phyloP scores from a whole-genome alignment of 2,113 vertebrate genomes.

The Gobio gobio region DNA sequence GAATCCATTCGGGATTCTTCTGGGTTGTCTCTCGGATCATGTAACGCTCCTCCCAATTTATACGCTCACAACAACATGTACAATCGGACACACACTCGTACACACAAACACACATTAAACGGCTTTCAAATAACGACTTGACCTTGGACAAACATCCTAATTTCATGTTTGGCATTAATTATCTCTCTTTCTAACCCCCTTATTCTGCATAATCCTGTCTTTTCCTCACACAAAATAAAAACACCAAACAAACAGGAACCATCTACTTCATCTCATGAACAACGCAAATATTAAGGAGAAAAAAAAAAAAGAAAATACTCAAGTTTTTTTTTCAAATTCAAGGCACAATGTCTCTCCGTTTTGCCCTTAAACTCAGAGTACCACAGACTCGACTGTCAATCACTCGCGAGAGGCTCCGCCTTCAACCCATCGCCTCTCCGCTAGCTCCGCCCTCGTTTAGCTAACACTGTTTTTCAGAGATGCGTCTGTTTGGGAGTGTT shows the following conservation, averaged over 20 bases:
- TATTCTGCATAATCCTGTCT: constrained; percentile 54
- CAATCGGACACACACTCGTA: constrained; percentile 45
- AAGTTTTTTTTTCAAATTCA: constrained; percentile 78
- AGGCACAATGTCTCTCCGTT: constrained; percentile 82
- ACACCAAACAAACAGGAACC: constrained; percentile 44
- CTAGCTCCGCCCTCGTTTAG: constrained; percentile 56
- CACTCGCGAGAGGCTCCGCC: constrained; percentile 28
- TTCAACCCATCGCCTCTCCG: constrained; percentile 53
- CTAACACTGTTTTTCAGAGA: constrained; percentile 74
- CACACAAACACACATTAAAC: constrained; percentile 51
- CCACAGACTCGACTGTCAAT: constrained; percentile 52
- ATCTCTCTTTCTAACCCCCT: constrained; percentile 46
- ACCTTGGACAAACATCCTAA: constrained; percentile 69
- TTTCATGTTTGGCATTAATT: constrained; percentile 73
- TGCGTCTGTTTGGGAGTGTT: constrained; percentile 71
- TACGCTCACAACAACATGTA: constrained; percentile 60
- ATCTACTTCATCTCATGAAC: constrained; percentile 62
- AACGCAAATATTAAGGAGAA: constrained; percentile 62
- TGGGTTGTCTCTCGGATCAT: constrained; percentile 24
- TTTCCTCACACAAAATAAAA: constrained; percentile 57
- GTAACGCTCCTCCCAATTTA: constrained; percentile 42
- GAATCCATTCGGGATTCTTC: neutral
- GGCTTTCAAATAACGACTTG: constrained; percentile 52
- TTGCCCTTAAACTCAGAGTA: constrained; percentile 51
- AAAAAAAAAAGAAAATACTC: constrained; percentile 62